A percentile compares a stretch with the other conserved stretches of the same genome.
Evolutionary conservation across 2,113 vertebrate genomes (phyloP).

Genomic region (Acinonyx jubatus): DNA sequence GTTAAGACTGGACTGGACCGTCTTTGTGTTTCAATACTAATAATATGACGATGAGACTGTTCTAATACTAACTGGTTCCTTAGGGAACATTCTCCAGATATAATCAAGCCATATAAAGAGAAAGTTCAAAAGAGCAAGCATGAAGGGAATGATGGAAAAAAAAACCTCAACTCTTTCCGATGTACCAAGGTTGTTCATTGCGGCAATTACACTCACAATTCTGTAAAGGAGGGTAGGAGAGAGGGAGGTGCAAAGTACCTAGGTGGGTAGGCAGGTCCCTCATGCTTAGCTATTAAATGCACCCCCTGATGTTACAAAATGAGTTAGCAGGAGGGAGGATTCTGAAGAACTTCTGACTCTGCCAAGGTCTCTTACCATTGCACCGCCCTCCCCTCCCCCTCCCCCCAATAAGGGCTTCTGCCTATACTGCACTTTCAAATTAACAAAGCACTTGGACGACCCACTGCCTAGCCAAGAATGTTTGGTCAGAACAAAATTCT

Average conservation of each 20-base stretch:
- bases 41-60: background rate
- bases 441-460: conserved; percentile 62
- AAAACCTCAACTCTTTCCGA: background rate
- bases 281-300: background rate
- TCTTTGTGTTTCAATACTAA: background rate
- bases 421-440: conserved; percentile 55
- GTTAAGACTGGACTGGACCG: background rate
- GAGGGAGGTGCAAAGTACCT: background rate
- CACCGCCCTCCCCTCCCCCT: background rate
- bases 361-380: background rate
- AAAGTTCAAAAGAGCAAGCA: background rate
- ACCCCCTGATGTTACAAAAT: background rate
- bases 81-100: background rate
- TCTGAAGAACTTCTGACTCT: background rate
- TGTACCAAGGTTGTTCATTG: background rate
- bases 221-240: too few relatives aligned
- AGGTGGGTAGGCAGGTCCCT: background rate
- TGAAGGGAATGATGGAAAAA: background rate
- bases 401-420: background rate
- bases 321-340: background rate
- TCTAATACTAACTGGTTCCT: background rate
- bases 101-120: background rate
- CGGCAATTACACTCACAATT: background rate
- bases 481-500: conserved; percentile 74
- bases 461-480: conserved; percentile 63